These are phyloP conservation scores for Stomatorhinus walkeri DNA, from an alignment of 2,797 vertebrate species.

Conservation along the genomic window DNA sequence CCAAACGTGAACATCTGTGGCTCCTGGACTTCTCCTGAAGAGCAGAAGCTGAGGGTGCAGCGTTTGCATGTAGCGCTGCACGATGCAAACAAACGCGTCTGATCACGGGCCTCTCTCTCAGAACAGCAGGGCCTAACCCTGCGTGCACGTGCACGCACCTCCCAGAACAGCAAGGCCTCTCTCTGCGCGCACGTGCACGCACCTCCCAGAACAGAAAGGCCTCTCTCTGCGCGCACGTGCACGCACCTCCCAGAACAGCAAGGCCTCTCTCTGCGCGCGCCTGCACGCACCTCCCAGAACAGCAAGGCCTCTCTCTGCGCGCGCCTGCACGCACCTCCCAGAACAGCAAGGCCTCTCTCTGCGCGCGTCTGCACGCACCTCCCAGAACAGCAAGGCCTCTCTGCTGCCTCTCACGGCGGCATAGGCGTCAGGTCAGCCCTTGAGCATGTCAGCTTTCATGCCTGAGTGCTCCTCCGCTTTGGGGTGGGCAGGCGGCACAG, in stretches of 20 bases:
- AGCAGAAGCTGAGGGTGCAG: not conserved
- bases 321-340: too few relatives aligned
- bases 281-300: too few relatives aligned
- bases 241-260: too few relatives aligned
- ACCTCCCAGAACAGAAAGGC: too few relatives aligned
- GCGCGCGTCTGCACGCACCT: not conserved
- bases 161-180: conserved; percentile 9
- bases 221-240: too few relatives aligned
- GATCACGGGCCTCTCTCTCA: not conserved
- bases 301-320: not conserved
- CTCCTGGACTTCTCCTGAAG: not conserved
- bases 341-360: not conserved
- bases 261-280: too few relatives aligned
- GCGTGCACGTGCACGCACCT: not conserved
- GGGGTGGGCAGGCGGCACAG: conserved; percentile 25
- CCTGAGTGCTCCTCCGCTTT: conserved; percentile 39
- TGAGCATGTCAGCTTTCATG: conserved; percentile 46
- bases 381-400: conserved; percentile 10
- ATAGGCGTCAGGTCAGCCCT: conserved; percentile 30
- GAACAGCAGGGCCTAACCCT: not conserved
- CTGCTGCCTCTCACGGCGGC: not conserved
- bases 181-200: too few relatives aligned
- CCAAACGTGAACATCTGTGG: not conserved
- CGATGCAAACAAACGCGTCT: not conserved
- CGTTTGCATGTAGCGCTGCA: not conserved